Base-by-base conservation (phyloP, 2,113 vertebrate genomes). In the Myotis lucifugus region DNA sequence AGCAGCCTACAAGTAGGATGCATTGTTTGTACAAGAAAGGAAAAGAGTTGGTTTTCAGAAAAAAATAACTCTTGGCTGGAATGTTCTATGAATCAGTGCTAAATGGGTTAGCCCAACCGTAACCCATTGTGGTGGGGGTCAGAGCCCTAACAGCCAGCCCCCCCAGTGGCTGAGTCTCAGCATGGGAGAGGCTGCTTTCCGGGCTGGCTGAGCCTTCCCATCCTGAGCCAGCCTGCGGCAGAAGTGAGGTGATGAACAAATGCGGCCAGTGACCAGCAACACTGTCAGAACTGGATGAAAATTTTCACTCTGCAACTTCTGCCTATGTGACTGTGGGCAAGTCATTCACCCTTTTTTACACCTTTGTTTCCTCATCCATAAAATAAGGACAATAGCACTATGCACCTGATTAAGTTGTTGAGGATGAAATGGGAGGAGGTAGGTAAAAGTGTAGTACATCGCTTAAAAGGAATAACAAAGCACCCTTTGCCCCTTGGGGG, bases 1-100 rank as follows among this genome's bases (percentile, higher is more conserved):
- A 79, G 25, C 25, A 46, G 56, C 42, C 21, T 85, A 25, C n/a
- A 79, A 72, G 37, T 91, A 69, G 54, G 4, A n/a, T 72, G 3
- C 27, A 13, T 67, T 59, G 4, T 48, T 74, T 48, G 23, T 32
- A 32, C 40, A n/a, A 66, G 87, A 50, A 67, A 92, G 37, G 85
- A 88, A 93, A 88, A 42, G 19, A 73, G 34, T 42, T 94, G 87
- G 4, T n/a, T 92, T 91, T 74, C 72, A 52, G 61, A 46, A 66
- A 46, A 74, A 90, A 70, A 66, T 27, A 59, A 46, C 8, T 50
- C 4, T n/a, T 61, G 0, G 25, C 40, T 79, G 25, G 23, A 91
- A 94, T 61, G 64, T 81, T 34, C 17, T 50, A 64, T 66, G 9
- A 73, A 50, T 82, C 34, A 52, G 27, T 32, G 19, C 34, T 52